Evolutionary conservation across 2,797 vertebrate species (phyloP), one percentile per base, ranked within the genome.

Genomic region (Furcifer pardalis): DNA sequence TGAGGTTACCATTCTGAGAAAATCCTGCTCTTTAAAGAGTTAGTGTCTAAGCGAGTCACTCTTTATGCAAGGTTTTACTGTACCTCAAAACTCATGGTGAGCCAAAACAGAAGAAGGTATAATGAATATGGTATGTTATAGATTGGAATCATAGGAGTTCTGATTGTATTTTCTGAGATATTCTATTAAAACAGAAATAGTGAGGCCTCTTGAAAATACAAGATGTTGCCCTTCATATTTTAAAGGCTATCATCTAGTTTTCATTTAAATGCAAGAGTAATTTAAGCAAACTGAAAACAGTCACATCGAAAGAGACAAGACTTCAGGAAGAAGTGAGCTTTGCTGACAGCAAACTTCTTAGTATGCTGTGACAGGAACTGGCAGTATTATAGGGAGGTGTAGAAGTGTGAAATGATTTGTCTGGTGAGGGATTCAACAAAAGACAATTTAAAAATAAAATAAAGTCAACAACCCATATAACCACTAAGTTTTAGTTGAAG

Each of bases 221-320:
- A 17, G 35, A 25, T 68, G 37, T 37, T 46, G 37, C 72, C 37
- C 25, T 56, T 75, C 15, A 49, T 76, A 63, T 52, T 68, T 49
- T 46, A 66, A 65, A 52, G 63, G 66, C 60, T 30, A 66, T 5
- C 5, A n/a, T 65, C 42, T 63, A 19, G 37, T 23, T 17, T 78
- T 25, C 17, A 21, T 49, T n/a, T 25, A 52, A 83, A 9, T 56
- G 49, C 15, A 83, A 44, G 49, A 79, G 32, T 49, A 52, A 40
- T 15, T 76, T 65, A 66, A 40, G 44, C 44, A 66, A 75, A 76
- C 17, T 65, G 78, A 32, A 68, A 32, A 9, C 40, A 82, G 37
- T 75, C 27, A 76, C 25, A 27, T 66, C 65, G 60, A 83, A 75
- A 81, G 66, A 81, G 79, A 60, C 8, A 27, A 46, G 44, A 75